phyloP scores from a whole-genome alignment of 2,797 vertebrate species.

The Neosilurus hyrtlii region DNA sequence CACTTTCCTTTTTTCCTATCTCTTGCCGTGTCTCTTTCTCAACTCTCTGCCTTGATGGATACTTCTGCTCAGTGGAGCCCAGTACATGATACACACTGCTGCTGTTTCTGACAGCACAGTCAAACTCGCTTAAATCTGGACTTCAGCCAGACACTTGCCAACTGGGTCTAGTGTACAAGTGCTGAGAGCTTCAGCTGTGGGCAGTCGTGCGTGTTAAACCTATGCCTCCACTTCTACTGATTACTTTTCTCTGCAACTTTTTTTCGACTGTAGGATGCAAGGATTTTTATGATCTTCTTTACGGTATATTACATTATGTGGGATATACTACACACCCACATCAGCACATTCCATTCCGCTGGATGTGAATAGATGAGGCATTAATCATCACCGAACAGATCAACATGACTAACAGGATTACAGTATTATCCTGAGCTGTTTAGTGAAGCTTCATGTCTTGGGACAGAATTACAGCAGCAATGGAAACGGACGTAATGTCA shows the following conservation, averaged over 20 bases:
- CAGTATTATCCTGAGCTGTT: constrained; percentile 18
- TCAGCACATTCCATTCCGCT: not conserved
- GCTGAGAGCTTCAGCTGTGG: constrained; percentile 11
- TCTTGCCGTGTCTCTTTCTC: constrained; percentile 3
- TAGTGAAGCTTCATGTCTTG: constrained; percentile 3
- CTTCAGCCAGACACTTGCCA: constrained; percentile 17
- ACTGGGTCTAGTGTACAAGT: constrained; percentile 18
- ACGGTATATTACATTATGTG: not conserved
- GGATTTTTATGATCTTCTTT: not conserved
- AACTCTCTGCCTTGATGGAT: constrained; percentile 29
- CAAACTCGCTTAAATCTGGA: constrained; percentile 42
- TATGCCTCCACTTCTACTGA: not conserved
- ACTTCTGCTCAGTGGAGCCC: constrained; percentile 25
- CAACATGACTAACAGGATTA: constrained; percentile 32
- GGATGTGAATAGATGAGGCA: constrained; percentile 4
- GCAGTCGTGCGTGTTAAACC: constrained; percentile 1
- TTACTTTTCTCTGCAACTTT: constrained; percentile 21
- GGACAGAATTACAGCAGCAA: not conserved
- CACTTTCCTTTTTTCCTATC: not conserved
- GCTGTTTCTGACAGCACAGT: constrained; percentile 36
- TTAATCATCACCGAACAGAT: constrained; percentile 35
- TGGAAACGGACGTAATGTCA: constrained; percentile 13
- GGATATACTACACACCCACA: constrained; percentile 11
- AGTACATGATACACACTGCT: constrained; percentile 33
- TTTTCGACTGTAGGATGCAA: not conserved